These are phyloP conservation scores for Cyprinodon brontotheroides DNA, from an alignment of 2,113 vertebrate genomes.

Conservation along the genomic window DNA sequence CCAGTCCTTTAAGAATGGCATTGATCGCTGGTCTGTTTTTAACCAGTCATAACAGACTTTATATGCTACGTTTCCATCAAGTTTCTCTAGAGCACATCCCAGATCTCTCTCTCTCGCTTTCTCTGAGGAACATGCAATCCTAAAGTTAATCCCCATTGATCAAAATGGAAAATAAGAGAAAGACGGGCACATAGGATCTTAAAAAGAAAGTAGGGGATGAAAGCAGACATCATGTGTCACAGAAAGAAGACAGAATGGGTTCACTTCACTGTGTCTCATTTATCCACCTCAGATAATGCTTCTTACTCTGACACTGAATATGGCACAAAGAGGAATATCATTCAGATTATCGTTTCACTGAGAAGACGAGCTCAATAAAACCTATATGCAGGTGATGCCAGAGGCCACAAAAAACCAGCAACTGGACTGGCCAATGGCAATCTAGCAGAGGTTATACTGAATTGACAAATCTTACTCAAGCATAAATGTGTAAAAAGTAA, in stretches of 20 bases:
- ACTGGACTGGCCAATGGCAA: neutral
- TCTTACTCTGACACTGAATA: neutral
- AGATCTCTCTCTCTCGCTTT: neutral
- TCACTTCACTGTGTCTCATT: slow-evolving; percentile 14
- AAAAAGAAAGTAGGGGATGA: slow-evolving; percentile 1
- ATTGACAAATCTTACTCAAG: neutral
- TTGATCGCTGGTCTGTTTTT: slow-evolving; percentile 9
- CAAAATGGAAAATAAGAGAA: slow-evolving; percentile 10
- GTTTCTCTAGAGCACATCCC: slow-evolving; percentile 14
- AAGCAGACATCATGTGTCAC: slow-evolving; percentile 14
- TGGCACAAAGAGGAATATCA: neutral
- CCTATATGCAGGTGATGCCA: neutral
- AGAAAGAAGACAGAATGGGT: slow-evolving; percentile 16
- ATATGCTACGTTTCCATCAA: neutral
- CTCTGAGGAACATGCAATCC: slow-evolving; percentile 43
- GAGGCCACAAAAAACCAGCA: neutral
- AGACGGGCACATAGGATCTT: neutral
- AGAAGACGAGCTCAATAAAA: neutral
- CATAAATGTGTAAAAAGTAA: neutral
- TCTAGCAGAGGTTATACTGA: neutral
- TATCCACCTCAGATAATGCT: slow-evolving; percentile 6
- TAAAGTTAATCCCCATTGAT: slow-evolving; percentile 65
- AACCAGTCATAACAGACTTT: slow-evolving; percentile 14
- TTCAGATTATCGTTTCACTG: neutral
- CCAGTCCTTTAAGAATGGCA: neutral